These are phyloP conservation scores for Australoheros scitulus DNA, from an alignment of 2,113 vertebrate species.

Conservation along the genomic window DNA sequence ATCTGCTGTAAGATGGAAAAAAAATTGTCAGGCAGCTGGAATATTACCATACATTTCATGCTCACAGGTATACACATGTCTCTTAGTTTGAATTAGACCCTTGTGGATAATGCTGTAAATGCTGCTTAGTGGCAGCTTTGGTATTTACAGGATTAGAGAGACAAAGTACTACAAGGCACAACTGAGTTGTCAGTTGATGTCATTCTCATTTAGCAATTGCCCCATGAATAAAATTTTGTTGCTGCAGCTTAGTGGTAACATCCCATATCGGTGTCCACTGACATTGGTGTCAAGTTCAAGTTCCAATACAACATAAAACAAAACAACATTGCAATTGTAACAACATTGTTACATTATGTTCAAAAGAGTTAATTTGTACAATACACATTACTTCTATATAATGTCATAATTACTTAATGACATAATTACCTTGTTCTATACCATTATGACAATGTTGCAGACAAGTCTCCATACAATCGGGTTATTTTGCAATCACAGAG, in stretches of 20 bases:
- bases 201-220: not conserved
- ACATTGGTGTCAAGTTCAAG: not conserved
- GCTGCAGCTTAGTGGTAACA: not conserved
- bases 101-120: slow-evolving; percentile 1
- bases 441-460: too few species aligned
- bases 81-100: not conserved
- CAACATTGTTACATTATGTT: not conserved
- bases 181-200: not conserved
- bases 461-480: not conserved
- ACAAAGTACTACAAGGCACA: not conserved
- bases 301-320: not conserved
- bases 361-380: not conserved
- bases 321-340: not conserved
- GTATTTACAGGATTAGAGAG: not conserved
- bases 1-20: not conserved
- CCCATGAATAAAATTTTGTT: not conserved
- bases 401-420: not conserved
- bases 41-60: not conserved
- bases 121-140: not conserved
- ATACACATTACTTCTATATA: not conserved
- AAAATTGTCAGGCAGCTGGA: not conserved
- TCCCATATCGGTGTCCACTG: not conserved
- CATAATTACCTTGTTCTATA: not conserved
- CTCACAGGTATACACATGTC: not conserved
- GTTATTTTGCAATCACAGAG: not conserved